These are phyloP conservation scores for Tauraco erythrolophus DNA, from an alignment of 2,113 vertebrate species.

Conservation along the genomic window DNA sequence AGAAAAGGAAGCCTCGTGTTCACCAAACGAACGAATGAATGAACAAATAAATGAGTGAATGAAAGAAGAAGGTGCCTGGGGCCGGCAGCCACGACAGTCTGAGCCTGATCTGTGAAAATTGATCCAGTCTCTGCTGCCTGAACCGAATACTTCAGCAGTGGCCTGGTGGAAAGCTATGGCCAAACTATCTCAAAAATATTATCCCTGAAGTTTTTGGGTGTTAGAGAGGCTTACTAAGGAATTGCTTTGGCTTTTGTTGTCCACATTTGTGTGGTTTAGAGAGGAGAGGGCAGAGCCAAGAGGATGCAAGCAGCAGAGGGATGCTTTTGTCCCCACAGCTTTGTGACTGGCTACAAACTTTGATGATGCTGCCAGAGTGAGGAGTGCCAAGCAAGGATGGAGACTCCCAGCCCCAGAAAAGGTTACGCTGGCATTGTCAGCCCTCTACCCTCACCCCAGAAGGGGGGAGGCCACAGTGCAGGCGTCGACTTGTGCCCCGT, in stretches of 20 bases:
- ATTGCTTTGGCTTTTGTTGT: background rate
- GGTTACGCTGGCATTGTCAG: accelerated
- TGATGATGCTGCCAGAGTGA: background rate
- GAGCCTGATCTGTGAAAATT: background rate
- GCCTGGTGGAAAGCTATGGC: background rate
- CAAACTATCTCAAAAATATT: background rate
- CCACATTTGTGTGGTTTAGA: background rate
- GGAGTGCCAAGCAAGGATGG: background rate
- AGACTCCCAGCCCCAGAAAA: background rate
- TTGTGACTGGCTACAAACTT: background rate
- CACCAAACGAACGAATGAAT: background rate
- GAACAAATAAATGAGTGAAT: background rate
- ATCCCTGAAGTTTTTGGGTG: background rate
- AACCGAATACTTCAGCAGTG: background rate
- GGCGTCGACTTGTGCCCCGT: accelerated
- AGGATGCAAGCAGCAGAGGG: accelerated
- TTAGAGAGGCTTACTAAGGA: background rate
- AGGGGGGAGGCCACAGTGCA: background rate
- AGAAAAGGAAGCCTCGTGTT: background rate
- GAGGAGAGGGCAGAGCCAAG: background rate
- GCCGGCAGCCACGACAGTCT: background rate
- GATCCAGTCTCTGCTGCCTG: background rate
- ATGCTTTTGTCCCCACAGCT: background rate
- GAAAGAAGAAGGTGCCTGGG: background rate
- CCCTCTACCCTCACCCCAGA: background rate